Evolutionary conservation across 2,113 vertebrate species (phyloP), one percentile per base, ranked within the genome.

Genomic region (Verasper variegatus): DNA sequence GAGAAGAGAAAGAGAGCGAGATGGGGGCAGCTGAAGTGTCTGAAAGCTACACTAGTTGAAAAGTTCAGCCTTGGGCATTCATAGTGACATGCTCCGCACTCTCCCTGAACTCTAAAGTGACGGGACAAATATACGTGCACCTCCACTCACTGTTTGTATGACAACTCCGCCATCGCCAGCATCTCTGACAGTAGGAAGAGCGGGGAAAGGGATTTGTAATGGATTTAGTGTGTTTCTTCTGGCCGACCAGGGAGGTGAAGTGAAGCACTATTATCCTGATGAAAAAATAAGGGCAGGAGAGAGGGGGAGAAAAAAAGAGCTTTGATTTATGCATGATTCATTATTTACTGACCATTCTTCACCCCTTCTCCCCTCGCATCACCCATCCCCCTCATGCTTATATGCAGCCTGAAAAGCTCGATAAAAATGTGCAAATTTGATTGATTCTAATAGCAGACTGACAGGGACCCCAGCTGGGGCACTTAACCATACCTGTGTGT

Each of bases 341-440:
- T 95, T 94, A 94, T 94, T 94, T 94, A 93, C 93, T 92, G 90
- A 91, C 88, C 90, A 37, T 78, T 81, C 82, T 68, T 67, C 83
- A 67, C 78, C 83, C 64, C 37, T 56, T 40, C 20, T 5, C 51
- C 76, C 42, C 64, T 23, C n/a, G 27, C 71, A 35, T 42, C 49
- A 47, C 82, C 82, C 69, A 64, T 52, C 80, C 78, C 73, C 80
- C 77, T 15, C 2, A 0, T 69, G 14, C 82, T 73, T 71, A 88
- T 78, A 84, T 76, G 80, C 85, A 61, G 74, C 87, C 80, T 81
- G 83, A 89, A 90, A 91, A 91, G 90, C 91, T 91, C 80, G 87
- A 91, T 94, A 92, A 94, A 94, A 94, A 94, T 93, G 91, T 77
- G 65, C 91, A 92, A 87, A 93, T 92, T 89, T 95, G 93, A 95